phyloP scores from a whole-genome alignment of 2,113 vertebrate genomes.

The Barbus barbus region DNA sequence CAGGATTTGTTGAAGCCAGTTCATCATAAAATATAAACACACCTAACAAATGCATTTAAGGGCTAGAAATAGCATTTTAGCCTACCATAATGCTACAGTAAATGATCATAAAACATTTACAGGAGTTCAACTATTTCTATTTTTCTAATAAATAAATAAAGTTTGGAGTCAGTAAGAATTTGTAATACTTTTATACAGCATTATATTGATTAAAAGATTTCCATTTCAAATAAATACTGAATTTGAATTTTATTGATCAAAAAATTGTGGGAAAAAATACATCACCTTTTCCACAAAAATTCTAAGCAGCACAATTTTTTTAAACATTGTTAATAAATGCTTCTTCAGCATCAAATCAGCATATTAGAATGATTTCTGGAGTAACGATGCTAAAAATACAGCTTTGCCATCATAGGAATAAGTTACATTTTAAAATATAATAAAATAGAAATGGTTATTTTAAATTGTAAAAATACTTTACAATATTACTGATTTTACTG shows the following conservation, averaged over 20 bases:
- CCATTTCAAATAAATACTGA: neutral
- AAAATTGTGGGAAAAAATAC: neutral
- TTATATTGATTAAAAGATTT: neutral
- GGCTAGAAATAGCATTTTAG: neutral
- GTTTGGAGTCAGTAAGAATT: neutral
- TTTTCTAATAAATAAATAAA: too few relatives aligned
- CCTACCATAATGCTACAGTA: neutral
- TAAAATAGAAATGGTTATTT: neutral
- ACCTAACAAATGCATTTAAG: neutral
- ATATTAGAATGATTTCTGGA: neutral
- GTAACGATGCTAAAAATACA: neutral
- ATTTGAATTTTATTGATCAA: neutral
- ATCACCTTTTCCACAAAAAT: neutral
- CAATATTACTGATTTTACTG: neutral
- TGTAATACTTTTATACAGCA: neutral
- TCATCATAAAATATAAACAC: neutral
- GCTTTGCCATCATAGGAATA: neutral
- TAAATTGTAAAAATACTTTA: neutral
- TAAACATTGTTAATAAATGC: neutral
- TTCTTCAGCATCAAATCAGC: neutral
- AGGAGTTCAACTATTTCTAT: too few relatives aligned
- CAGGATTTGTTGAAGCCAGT: neutral
- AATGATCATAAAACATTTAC: neutral
- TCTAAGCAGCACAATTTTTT: neutral
- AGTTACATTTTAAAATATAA: too few relatives aligned